Base-by-base conservation (phyloP, 1,140 invertebrate genomes). In the Drosophila lini region DNA sequence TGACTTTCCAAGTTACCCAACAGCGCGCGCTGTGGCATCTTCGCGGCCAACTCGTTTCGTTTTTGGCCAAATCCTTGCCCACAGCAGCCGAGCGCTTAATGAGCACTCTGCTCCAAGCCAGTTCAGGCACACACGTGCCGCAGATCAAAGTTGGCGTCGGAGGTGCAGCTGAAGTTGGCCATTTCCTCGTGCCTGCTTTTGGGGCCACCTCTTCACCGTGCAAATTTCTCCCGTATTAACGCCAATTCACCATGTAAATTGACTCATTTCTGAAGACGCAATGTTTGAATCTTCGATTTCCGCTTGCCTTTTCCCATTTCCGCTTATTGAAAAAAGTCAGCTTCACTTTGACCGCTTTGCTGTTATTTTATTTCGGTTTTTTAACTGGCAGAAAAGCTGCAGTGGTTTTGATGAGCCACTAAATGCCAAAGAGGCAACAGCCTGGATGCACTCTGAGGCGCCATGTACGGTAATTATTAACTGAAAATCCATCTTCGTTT, bases 161-260 rank as follows among this genome's bases (percentile, higher is more conserved):
- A 36, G 63, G 22, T 47, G 38, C 32, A 45, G 42, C 22, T 50
- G 32, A 38, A 22, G 52, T 32, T 22, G 52, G 45, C 19, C 15
- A 57, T 78, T 88, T 88, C 84, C 84, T 86, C 56, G 45, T 78
- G 75, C 74, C 68, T 52, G 40, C 16, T 67, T 82, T 86, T 70
- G 44, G 28, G 75, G 47, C 41, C 67, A 73, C 36, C 79, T 74
- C 44, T 25, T 8, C 45, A 50, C 50, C 57, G 77, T 48, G 50
- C 55, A 80, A 74, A 63, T 88, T 84, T 89, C 84, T 81, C 84
- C 60, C 80, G 70, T 71, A 84, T 90, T 88, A 90, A 40, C 84
- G 80, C 81, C 77, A 84, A 69, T 84, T 84, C 62, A 63, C 69
- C 61, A 84, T 78, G 78, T 82, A 89, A 89, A 88, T 88, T 90